Conservation (phyloP, 2,888 invertebrate species). For the Limnephilus auricula region DNA sequence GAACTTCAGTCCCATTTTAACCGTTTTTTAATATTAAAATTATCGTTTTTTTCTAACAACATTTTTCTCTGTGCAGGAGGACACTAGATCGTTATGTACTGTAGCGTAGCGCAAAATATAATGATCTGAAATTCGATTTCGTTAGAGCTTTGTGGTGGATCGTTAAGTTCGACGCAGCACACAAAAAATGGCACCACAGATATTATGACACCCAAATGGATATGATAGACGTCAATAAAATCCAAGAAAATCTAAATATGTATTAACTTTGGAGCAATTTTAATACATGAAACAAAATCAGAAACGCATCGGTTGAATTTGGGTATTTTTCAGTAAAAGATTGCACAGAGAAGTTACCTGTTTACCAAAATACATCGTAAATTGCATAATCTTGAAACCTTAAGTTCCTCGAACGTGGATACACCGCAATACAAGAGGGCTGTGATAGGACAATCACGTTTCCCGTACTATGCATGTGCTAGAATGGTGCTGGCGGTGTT, state of each 20-base stretch:
- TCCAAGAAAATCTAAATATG: not conserved
- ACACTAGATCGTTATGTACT: not conserved
- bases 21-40: no score
- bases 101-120: no score
- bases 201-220: not conserved
- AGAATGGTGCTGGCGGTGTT: not conserved
- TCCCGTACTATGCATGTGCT: not conserved
- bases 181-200: not conserved
- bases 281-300: not conserved
- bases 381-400: not conserved
- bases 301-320: not conserved
- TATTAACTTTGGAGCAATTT: not conserved
- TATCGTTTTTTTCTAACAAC: no score
- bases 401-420: not conserved
- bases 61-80: no score
- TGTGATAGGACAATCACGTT: not conserved
- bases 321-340: not conserved
- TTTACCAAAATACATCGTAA: not conserved
- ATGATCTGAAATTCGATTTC: not conserved
- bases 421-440: constrained; percentile 4
- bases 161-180: not conserved
- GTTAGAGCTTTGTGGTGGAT: not conserved
- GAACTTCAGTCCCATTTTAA: no score
- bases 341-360: not conserved
- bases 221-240: not conserved